Base-by-base conservation (phyloP, 2,888 invertebrate species). In the Sarcophaga rosellei region DNA sequence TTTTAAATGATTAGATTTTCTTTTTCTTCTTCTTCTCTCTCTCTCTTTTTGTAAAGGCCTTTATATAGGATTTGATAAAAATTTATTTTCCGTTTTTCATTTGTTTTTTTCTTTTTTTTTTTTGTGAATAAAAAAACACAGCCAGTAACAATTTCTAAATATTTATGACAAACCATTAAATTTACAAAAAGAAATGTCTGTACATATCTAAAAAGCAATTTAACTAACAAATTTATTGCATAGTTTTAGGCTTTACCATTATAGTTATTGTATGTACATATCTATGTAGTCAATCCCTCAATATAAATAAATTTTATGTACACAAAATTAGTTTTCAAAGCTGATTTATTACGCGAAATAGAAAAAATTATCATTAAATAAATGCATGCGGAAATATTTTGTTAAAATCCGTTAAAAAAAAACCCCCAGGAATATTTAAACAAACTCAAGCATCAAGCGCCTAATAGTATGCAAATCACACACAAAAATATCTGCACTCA, bases 401-500 rank as follows among this genome's bases (percentile, higher is more conserved):
- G 69, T 65, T 69, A 63, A 75, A 79, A 75, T 79, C 69, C 35
- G 74, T 84, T 84, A 75, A 70, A 57, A 61, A 53, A 15, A 53
- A 53, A 47, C 12, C 11, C 0, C n/a, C 53, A 35, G n/a, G 15
- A 72, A 61, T 63, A 79, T 59, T 53, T 47, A 10, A 74, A 69
- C 69, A 68, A 77, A 68, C 65, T 81, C 63, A 62, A 69, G 17
- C 63, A 77, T 70, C 69, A 70, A 65, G 68, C 81, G 73, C 85
- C 85, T 81, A 81, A 82, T 72, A 47, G 66, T 79, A 82, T 82
- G 85, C 81, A 79, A 79, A 84, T 70, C 70, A 62, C 23, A 53
- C 21, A 61, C 69, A 70, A 57, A 70, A 78, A 45, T 17, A 23
- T 59, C 57, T 17, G 59, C 20, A 72, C 12, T 76, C 25, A 59